Evolutionary conservation across 2,797 vertebrate genomes (phyloP).

Genomic region (Lepilemur ruficaudatus): DNA sequence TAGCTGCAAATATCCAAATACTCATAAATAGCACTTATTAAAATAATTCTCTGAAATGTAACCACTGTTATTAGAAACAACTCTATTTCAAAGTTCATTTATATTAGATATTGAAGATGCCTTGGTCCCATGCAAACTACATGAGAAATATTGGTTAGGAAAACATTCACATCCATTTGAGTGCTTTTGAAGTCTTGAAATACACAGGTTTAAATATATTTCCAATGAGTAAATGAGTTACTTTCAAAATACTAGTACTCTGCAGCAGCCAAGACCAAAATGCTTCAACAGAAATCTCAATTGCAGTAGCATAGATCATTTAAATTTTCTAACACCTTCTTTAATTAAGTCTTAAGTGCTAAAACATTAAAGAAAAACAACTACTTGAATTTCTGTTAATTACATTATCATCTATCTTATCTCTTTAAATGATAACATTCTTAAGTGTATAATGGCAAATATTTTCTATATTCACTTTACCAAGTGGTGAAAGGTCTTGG

Average conservation of each 20-base stretch:
- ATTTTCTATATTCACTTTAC: slow-evolving; percentile 56
- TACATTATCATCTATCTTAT: slow-evolving; percentile 20
- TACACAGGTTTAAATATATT: slow-evolving; percentile 40
- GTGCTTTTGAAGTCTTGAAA: slow-evolving; percentile 57
- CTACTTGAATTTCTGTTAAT: slow-evolving; percentile 59
- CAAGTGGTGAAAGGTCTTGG: slow-evolving; percentile 58
- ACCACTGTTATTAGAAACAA: slow-evolving; percentile 67
- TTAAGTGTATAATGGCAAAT: background rate
- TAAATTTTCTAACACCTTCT: slow-evolving; percentile 53
- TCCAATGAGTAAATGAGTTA: slow-evolving; percentile 34
- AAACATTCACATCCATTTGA: slow-evolving; percentile 60
- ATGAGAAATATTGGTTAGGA: slow-evolving; percentile 30
- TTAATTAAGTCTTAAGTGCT: slow-evolving; percentile 53
- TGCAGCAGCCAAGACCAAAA: slow-evolving; percentile 68
- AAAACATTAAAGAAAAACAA: slow-evolving; percentile 57
- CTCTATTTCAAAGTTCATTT: slow-evolving; percentile 51
- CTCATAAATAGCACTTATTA: slow-evolving; percentile 81
- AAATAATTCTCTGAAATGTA: slow-evolving; percentile 69
- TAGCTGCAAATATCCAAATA: slow-evolving; percentile 88
- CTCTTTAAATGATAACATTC: slow-evolving; percentile 36
- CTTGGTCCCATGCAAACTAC: slow-evolving; percentile 45
- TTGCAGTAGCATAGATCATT: slow-evolving; percentile 62
- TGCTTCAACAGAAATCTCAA: slow-evolving; percentile 61
- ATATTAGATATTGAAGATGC: slow-evolving; percentile 22
- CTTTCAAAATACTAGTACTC: slow-evolving; percentile 68